These are phyloP conservation scores for Cephus pulcher DNA, from an alignment of 2,888 invertebrate genomes.

Conservation along the genomic window DNA sequence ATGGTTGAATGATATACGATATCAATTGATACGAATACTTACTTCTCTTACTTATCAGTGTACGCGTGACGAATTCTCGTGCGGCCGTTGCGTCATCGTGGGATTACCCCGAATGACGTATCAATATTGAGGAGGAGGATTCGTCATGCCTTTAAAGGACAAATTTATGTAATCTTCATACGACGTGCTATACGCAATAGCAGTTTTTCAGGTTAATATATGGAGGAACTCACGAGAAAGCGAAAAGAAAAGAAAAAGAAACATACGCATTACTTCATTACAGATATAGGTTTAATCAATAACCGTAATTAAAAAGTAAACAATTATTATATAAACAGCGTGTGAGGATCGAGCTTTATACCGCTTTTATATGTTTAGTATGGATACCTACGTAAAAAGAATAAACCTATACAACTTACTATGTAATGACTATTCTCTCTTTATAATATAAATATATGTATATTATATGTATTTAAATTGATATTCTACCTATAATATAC, in stretches of 20 bases:
- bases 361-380: constrained; percentile 65
- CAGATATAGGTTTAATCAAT: constrained; percentile 42
- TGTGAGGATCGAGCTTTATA: constrained; percentile 65
- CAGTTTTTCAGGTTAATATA: background rate
- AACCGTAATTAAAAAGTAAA: constrained; percentile 44
- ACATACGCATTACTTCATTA: constrained; percentile 23
- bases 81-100: background rate
- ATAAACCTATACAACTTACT: constrained; percentile 43
- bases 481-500: constrained; percentile 35
- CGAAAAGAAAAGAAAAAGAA: constrained; percentile 12
- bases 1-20: constrained; percentile 17
- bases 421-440: constrained; percentile 59
- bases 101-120: background rate
- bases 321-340: constrained; percentile 45
- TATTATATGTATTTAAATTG: constrained; percentile 5
- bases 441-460: constrained; percentile 55
- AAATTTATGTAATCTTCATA: constrained; percentile 10
- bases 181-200: constrained; percentile 4
- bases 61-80: background rate
- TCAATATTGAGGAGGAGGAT: background rate
- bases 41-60: constrained; percentile 5
- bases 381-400: constrained; percentile 33
- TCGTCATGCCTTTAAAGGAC: background rate
- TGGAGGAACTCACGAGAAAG: constrained; percentile 1
- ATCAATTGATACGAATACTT: constrained; percentile 6